These are phyloP conservation scores for Pseudococcus longispinus DNA, from an alignment of 2,888 invertebrate genomes.

Conservation along the genomic window DNA sequence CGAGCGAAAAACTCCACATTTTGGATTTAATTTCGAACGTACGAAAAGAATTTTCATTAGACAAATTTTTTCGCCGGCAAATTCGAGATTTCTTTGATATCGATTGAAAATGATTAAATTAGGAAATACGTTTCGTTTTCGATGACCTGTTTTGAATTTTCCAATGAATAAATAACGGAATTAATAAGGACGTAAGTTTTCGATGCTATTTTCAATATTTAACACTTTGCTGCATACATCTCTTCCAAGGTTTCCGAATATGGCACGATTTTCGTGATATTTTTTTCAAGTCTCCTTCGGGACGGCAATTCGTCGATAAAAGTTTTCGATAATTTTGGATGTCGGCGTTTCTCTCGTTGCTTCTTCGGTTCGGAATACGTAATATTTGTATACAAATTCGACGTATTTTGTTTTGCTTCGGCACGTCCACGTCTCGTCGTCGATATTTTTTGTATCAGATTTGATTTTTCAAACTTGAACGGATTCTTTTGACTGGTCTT, in stretches of 20 bases:
- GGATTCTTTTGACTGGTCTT: background rate
- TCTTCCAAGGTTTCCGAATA: background rate
- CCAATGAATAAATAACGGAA: background rate
- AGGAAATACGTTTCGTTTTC: too few relatives aligned
- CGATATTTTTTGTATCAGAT: background rate
- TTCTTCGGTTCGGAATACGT: background rate
- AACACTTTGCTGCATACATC: background rate
- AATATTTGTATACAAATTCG: background rate
- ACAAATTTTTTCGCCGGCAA: background rate
- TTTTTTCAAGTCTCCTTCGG: background rate
- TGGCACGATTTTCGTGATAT: background rate
- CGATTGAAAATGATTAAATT: too few relatives aligned
- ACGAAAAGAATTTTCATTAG: background rate
- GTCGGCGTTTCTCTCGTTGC: too few relatives aligned
- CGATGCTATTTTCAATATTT: background rate
- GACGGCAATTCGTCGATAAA: slow-evolving; percentile 1
- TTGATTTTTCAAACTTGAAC: slow-evolving; percentile 7
- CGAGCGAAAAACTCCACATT: background rate
- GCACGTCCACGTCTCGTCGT: background rate
- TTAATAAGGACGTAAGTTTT: background rate
- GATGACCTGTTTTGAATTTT: background rate
- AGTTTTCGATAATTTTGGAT: slow-evolving; percentile 5
- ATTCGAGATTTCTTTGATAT: background rate
- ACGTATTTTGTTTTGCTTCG: background rate
- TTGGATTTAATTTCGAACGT: background rate